Evolutionary conservation across 2,888 invertebrate species (phyloP), one percentile per base, ranked within the genome.

Genomic region (Oscheius sp.): DNA sequence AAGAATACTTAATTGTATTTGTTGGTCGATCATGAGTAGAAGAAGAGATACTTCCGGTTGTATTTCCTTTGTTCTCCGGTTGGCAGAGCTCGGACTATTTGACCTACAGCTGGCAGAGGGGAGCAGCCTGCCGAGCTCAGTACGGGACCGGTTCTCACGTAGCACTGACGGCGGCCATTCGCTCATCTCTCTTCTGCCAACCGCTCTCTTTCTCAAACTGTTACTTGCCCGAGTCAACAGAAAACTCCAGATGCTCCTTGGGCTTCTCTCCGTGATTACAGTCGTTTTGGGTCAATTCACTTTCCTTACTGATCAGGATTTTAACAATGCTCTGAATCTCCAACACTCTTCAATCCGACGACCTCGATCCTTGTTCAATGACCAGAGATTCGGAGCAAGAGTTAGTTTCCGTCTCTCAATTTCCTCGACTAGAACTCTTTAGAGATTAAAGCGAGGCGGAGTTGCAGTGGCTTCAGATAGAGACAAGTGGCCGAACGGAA

Each of bases 401-500:
- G 80, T 80, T 33, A 13, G 62, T 2, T 21, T 21, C 21, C 21
- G 21, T 21, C 21, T 21, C 21, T 7, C 33, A 37, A 29, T n/a
- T 21, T 29, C 50, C 1, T n/a, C 2, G 9, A 55, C 33, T n/a
- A 21, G 35, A 21, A 55, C 13, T 11, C 77, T 86, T 66, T 76
- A 86, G 86, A 73, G 86, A 75, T 73, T 76, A 50, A 84, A 83
- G 60, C 72, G 87, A 33, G 86, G 84, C 13, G 87, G 87, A 11
- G 86, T 87, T 0, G 82, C 85, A 7, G 82, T 87, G 51, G 75
- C 76, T 11, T 68, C 77, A 0, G 88, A 88, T 42, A 82, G 83
- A 42, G 88, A 88, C 79, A 88, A 88, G 75, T 88, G 88, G 88
- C 89, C 88, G 7, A 79, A 81, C 37, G 88, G 87, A 32, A 74